phyloP scores from a whole-genome alignment of 1,140 invertebrate species.

The Drosophila nannoptera region DNA sequence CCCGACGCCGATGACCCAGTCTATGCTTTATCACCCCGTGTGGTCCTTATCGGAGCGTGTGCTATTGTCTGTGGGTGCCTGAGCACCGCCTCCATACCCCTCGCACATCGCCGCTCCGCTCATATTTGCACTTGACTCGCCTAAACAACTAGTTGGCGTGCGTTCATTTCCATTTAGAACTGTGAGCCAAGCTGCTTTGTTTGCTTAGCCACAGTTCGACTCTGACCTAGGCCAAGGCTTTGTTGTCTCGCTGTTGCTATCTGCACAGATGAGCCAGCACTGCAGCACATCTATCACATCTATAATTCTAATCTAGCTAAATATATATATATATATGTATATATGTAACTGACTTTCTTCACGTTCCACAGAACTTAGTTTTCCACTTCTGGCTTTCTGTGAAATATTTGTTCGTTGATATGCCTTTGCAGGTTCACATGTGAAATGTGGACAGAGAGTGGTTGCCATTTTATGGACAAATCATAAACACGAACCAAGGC shows the following conservation, averaged over 20 bases:
- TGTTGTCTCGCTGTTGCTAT: background rate
- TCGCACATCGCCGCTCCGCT: constrained; percentile 4
- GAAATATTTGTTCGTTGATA: background rate
- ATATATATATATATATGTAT: background rate
- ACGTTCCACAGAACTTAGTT: background rate
- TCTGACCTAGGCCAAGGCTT: constrained; percentile 37
- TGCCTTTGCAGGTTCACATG: constrained; percentile 7
- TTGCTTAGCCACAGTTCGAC: constrained; percentile 16
- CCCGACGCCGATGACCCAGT: background rate
- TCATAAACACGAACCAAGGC: constrained; percentile 37
- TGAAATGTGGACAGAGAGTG: constrained; percentile 13
- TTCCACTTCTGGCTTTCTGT: background rate
- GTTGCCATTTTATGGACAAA: constrained; percentile 21
- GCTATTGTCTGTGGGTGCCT: constrained; percentile 38
- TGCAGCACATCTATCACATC: constrained; percentile 3
- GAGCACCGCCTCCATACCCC: background rate
- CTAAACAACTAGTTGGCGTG: constrained; percentile 40
- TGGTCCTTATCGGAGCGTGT: constrained; percentile 66
- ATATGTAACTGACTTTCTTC: background rate
- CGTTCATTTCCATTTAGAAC: constrained; percentile 3
- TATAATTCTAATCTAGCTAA: constrained; percentile 1
- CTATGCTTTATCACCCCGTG: constrained; percentile 42
- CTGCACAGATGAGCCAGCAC: background rate
- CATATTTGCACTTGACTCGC: constrained; percentile 52
- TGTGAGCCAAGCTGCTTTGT: constrained; percentile 11